Evolutionary conservation across 2,113 vertebrate genomes (phyloP).

Genomic region (Tragelaphus scriptus): DNA sequence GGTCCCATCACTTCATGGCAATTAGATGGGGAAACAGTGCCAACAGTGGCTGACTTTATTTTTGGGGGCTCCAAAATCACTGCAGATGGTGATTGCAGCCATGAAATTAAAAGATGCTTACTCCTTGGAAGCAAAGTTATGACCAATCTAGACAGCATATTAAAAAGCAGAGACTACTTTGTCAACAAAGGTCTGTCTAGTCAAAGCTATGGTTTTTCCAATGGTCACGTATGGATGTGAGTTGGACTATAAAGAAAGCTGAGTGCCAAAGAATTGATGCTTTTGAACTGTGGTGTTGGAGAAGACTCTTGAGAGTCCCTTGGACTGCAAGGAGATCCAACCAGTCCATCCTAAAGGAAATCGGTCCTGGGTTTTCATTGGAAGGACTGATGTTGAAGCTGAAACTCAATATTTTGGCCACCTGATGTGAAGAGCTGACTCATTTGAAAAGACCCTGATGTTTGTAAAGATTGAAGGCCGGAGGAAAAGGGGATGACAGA

Average conservation of each 20-base stretch:
- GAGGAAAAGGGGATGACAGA: not conserved
- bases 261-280: fast-evolving
- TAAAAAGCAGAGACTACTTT: not conserved
- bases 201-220: not conserved
- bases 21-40: not conserved
- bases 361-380: not conserved
- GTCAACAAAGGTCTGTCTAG: not conserved
- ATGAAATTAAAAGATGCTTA: not conserved
- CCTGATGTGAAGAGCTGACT: not conserved
- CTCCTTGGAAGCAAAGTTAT: not conserved
- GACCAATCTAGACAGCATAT: not conserved
- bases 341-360: not conserved
- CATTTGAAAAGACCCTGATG: not conserved
- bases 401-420: not conserved
- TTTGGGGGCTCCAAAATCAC: not conserved
- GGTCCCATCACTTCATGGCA: fast-evolving
- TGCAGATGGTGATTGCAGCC: not conserved
- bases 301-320: not conserved
- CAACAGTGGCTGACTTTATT: not conserved
- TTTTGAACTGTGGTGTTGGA: not conserved
- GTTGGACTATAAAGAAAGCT: not conserved
- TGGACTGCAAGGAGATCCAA: not conserved
- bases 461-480: not conserved
- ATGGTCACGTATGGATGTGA: not conserved
- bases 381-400: not conserved